phyloP scores from a whole-genome alignment of 2,888 invertebrate genomes.

The Clepsis dumicolana region DNA sequence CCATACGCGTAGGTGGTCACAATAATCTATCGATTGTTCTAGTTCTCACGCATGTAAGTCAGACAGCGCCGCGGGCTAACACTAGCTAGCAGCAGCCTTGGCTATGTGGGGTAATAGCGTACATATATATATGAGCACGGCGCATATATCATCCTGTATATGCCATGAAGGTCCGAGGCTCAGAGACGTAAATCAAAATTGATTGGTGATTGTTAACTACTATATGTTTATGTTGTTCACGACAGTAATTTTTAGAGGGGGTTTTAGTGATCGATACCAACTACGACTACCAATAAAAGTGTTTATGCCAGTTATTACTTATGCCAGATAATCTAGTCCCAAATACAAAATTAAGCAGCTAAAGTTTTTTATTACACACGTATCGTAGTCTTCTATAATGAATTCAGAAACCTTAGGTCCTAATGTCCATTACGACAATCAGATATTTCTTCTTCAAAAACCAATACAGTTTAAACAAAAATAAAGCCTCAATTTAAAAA shows the following conservation, averaged over 20 bases:
- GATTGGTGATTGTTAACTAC: constrained; percentile 5
- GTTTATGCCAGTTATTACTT: too few relatives aligned
- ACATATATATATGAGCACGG: background rate
- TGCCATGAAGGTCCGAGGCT: background rate
- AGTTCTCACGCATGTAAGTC: constrained; percentile 6
- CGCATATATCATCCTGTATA: constrained; percentile 8
- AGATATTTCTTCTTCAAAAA: too few relatives aligned
- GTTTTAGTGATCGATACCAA: background rate
- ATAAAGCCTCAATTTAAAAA: too few relatives aligned
- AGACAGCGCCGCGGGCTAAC: constrained; percentile 19
- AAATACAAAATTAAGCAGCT: too few relatives aligned
- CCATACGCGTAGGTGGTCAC: background rate
- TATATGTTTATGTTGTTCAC: background rate
- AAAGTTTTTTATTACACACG: too few relatives aligned
- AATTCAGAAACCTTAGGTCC: too few relatives aligned
- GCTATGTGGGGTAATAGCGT: constrained; percentile 27
- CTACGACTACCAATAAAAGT: background rate
- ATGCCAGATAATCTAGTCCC: too few relatives aligned
- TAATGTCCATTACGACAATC: too few relatives aligned
- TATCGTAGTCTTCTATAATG: too few relatives aligned
- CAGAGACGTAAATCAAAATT: background rate
- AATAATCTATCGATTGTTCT: constrained; percentile 11
- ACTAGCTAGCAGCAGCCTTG: constrained; percentile 9
- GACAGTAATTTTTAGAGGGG: background rate
- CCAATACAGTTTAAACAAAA: too few relatives aligned